phyloP scores from a whole-genome alignment of 1,140 invertebrate species.

The Sesamia nonagrioides region DNA sequence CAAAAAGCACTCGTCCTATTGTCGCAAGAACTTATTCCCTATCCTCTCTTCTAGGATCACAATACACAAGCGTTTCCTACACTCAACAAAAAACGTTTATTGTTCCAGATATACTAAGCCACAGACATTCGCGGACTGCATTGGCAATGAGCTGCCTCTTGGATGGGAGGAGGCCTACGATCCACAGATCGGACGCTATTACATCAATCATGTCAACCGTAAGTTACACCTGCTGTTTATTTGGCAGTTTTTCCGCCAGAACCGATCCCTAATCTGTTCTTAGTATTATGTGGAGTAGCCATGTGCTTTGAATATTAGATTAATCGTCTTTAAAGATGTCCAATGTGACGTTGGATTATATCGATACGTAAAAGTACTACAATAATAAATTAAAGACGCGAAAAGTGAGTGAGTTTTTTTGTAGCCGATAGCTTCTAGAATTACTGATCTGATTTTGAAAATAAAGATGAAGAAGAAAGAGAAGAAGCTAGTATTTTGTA shows the following conservation, averaged over 20 bases:
- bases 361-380: too few species aligned
- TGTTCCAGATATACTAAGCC: constrained; percentile 97
- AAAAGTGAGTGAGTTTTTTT: too few species aligned
- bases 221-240: constrained; percentile 87
- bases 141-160: constrained; percentile 98
- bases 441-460: too few species aligned
- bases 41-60: constrained; percentile 25
- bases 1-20: neutral
- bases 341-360: neutral
- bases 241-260: constrained; percentile 6
- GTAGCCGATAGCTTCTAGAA: too few species aligned
- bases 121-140: constrained; percentile 98
- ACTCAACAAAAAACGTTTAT: constrained; percentile 57
- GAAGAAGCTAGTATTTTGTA: too few species aligned
- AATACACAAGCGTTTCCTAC: constrained; percentile 40
- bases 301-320: constrained; percentile 3
- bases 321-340: neutral
- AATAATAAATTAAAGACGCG: too few species aligned
- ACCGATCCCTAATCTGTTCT: constrained; percentile 4
- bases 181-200: constrained; percentile 97
- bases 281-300: neutral
- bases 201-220: constrained; percentile 98
- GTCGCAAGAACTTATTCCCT: constrained; percentile 1
- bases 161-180: constrained; percentile 99
- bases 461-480: too few species aligned